These are phyloP conservation scores for Eleginops maclovinus DNA, from an alignment of 2,113 vertebrate species.

Conservation along the genomic window DNA sequence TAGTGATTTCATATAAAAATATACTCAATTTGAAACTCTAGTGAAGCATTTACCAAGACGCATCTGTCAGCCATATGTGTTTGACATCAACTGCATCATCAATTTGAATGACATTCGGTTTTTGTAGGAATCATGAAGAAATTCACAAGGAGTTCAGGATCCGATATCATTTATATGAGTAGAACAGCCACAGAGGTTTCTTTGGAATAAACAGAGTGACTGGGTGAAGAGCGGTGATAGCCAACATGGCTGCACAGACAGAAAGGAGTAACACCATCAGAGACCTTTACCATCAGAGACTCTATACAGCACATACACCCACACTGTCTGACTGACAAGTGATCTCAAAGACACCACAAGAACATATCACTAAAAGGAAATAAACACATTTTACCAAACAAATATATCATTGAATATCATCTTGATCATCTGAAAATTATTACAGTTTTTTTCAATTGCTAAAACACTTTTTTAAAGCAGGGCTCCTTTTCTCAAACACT, in stretches of 20 bases:
- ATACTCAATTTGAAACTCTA: not conserved
- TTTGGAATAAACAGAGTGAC: constrained; percentile 1
- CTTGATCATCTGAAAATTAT: not conserved
- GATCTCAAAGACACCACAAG: no score
- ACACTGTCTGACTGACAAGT: no score
- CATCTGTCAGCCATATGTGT: not conserved
- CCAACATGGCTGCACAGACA: constrained; percentile 1
- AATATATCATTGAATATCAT: not conserved
- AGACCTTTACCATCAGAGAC: not conserved
- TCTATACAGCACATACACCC: not conserved
- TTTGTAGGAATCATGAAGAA: no score
- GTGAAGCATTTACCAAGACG: not conserved
- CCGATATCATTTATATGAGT: not conserved
- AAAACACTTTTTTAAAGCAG: no score
- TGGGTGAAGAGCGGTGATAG: not conserved
- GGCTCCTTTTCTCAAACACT: no score
- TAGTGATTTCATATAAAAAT: no score
- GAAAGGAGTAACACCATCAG: constrained; percentile 6
- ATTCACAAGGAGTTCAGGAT: not conserved
- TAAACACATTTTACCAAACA: not conserved
- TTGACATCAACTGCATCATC: not conserved
- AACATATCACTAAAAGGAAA: no score
- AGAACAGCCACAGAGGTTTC: not conserved
- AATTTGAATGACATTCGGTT: no score
- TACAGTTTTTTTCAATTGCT: no score